Evolutionary conservation across 2,797 vertebrate species (phyloP).

Genomic region (Anguilla obscura): DNA sequence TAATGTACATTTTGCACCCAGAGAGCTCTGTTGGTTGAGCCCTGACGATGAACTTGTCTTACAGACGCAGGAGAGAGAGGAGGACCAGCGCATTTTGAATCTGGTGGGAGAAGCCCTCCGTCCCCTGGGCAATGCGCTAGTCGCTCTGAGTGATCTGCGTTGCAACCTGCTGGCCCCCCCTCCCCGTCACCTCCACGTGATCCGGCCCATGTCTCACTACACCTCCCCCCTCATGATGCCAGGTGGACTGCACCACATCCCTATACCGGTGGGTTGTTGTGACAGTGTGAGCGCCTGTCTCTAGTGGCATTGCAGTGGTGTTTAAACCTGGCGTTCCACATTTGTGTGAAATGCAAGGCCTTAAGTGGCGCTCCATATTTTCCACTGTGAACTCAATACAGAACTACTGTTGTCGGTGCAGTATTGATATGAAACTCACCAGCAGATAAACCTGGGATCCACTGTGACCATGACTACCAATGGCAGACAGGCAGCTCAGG

Average conservation of each 20-base stretch:
- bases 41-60: neutral
- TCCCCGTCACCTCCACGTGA: constrained; percentile 86
- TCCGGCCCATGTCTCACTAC: constrained; percentile 88
- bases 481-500: constrained; percentile 67
- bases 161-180: constrained; percentile 81
- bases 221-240: constrained; percentile 80
- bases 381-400: neutral
- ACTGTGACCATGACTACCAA: constrained; percentile 82
- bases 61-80: constrained; percentile 82
- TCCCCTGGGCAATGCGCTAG: constrained; percentile 86
- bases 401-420: neutral
- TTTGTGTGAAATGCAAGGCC: neutral
- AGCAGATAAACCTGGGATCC: constrained; percentile 86
- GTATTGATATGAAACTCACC: constrained; percentile 16
- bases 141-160: constrained; percentile 86
- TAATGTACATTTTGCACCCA: neutral
- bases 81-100: constrained; percentile 83
- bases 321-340: neutral
- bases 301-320: neutral
- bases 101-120: constrained; percentile 85
- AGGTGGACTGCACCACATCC: constrained; percentile 77
- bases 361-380: neutral
- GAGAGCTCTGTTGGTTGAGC: neutral
- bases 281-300: neutral
- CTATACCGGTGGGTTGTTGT: constrained; percentile 75